Conservation (phyloP, 2,797 vertebrate species). For the Tinamus major region DNA sequence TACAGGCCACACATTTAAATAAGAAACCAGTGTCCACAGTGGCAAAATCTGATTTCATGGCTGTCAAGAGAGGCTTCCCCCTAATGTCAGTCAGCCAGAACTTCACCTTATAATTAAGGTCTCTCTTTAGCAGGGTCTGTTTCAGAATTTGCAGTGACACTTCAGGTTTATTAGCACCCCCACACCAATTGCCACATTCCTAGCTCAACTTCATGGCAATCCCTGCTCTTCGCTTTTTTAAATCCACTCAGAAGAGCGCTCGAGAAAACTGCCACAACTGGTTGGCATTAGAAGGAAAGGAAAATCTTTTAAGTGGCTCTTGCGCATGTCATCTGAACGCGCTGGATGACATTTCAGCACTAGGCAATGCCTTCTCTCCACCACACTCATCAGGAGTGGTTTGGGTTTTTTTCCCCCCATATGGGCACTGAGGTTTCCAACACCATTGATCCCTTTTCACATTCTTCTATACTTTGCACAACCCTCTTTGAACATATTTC, state of each 20-base stretch:
- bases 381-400: slow-evolving; percentile 54
- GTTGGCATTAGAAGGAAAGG: slow-evolving; percentile 47
- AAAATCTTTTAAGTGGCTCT: slow-evolving; percentile 65
- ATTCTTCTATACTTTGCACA: slow-evolving; percentile 43
- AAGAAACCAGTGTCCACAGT: background rate
- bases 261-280: slow-evolving; percentile 45
- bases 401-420: slow-evolving; percentile 45
- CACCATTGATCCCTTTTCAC: slow-evolving; percentile 43
- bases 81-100: background rate
- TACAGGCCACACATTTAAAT: background rate
- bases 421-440: slow-evolving; percentile 56
- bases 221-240: background rate
- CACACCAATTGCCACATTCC: background rate
- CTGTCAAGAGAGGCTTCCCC: background rate
- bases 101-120: background rate
- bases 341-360: slow-evolving; percentile 64
- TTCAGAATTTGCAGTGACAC: background rate
- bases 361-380: slow-evolving; percentile 56
- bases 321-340: slow-evolving; percentile 49
- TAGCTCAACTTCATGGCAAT: background rate
- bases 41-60: background rate
- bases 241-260: background rate
- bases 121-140: background rate
- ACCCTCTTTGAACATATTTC: slow-evolving; percentile 51
- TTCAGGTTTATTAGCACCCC: background rate